phyloP scores from a whole-genome alignment of 2,113 vertebrate species.

The Sander lucioperca region DNA sequence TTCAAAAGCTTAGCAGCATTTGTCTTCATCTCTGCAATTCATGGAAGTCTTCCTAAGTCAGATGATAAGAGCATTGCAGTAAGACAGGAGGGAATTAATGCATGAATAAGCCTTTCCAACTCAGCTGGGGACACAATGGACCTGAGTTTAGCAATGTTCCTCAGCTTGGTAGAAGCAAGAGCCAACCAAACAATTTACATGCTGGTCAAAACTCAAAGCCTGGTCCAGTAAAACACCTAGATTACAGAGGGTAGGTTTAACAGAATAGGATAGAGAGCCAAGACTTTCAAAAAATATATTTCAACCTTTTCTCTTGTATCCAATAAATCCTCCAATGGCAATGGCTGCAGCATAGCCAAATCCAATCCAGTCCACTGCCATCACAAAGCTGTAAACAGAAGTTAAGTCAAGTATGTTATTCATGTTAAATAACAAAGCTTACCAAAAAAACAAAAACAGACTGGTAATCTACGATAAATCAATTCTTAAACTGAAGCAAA shows the following conservation, averaged over 20 bases:
- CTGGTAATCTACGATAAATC: too few species aligned
- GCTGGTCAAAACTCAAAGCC: neutral
- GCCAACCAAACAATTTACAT: too few species aligned
- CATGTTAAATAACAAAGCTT: neutral
- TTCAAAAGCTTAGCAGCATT: too few species aligned
- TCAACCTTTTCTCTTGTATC: conserved; percentile 92
- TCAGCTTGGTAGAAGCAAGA: neutral
- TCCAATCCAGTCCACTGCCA: conserved; percentile 92
- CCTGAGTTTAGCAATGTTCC: too few species aligned
- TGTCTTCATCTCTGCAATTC: too few species aligned
- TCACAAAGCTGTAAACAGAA: conserved; percentile 55
- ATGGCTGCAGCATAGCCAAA: conserved; percentile 91
- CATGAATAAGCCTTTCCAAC: too few species aligned
- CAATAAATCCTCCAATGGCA: conserved; percentile 88
- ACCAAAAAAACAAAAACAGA: neutral
- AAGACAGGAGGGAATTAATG: too few species aligned
- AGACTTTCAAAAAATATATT: neutral
- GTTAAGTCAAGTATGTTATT: conserved; percentile 2
- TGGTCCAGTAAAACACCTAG: neutral
- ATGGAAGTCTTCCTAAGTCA: too few species aligned
- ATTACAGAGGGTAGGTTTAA: neutral
- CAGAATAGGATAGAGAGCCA: neutral
- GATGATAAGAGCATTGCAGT: too few species aligned
- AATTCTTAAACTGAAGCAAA: neutral
- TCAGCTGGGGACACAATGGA: too few species aligned